Base-by-base conservation (phyloP, 2,888 invertebrate genomes). In the Odontothrips loti region DNA sequence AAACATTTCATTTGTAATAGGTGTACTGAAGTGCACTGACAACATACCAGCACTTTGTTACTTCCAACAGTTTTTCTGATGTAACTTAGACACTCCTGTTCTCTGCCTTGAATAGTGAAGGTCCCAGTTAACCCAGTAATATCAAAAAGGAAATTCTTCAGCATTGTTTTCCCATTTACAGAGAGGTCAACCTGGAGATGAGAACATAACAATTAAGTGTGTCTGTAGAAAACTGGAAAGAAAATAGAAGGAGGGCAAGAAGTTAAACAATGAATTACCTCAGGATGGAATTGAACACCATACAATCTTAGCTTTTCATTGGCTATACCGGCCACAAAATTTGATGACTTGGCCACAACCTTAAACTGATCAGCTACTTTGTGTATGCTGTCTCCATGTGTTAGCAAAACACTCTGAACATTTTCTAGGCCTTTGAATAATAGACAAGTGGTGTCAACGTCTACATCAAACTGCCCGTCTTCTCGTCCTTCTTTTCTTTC, bases 281-380 rank as follows among this genome's bases (percentile, higher is more conserved):
- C 99, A 0, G 99, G 99, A 88, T 99, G 99, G 89, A 99, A 99
- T 89, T 99, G 99, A 83, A 99, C 95, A 47, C 99, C 99, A 86
- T 97, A 98, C 82, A 98, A 91, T 81, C 94, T 92, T 87, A 94
- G 90, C 86, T 95, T 94, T 86, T 98, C 97, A 89, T 96, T 96
- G 85, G 95, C 94, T 85, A 99, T 95, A 82, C 95, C 98, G 17
- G 96, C 94, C 84, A 96, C 91, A 86, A 96, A 92, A 84, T 93
- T 92, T 85, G 92, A 93, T 79, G 96, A 96, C 87, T 92, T 93
- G 68, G 97, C 98, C 82, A 96, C 93, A 29, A 95, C 90, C 86
- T 94, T 93, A 88, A 99, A 96, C 84, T 92, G 91, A 80, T 97
- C 95, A 48, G 98, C 98, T 47, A 98, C 92, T 86, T 94, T 94